Base-by-base conservation (phyloP, 2,888 invertebrate genomes). In the Vanessa cardui region DNA sequence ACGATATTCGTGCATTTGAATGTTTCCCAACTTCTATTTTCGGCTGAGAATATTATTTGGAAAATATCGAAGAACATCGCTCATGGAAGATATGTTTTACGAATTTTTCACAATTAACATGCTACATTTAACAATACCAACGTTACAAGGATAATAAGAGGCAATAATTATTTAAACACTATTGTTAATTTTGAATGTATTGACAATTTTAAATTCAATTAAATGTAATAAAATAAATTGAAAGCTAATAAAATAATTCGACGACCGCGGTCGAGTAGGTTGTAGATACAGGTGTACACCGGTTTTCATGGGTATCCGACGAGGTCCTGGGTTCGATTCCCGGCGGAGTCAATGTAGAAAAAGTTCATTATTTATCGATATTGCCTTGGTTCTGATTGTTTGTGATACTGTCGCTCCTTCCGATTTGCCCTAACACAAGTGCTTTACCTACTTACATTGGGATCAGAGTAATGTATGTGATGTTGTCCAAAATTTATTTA, bases 1-100 rank as follows among this genome's bases (percentile, higher is more conserved):
- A 54, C 47, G 33, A 46, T 46, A 46, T 59, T 59, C 59, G 21
- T 59, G 59, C 26, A 46, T 59, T 59, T n/a, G 49, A 64, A 58
- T 20, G 21, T 59, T 21, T 44, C 44, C 39, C 1, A 44, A 58
- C 21, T 58, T 21, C 44, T 58, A 58, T 58, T 12, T 58, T 58
- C 20, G 18, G 12, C 39, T 15, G 4, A 9, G 20, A 44, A 16
- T 39, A 39, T 45, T 44, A 20, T 58, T 15, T 44, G 39, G 15
- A 21, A n/a, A 39, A 39, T 58, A 9, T 44, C 44, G 18, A 9
- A 52, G 7, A 31, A 31, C 6, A 52, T 54, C 31, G 16, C 52
- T 31, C 8, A 54, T 6, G 31, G 15, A 31, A 54, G 52, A 21
- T 31, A n/a, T 31, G 16, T 31, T 54, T 54, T 16, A 3, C 15